phyloP scores from a whole-genome alignment of 1,140 invertebrate genomes.

The Zaprionus inermis region DNA sequence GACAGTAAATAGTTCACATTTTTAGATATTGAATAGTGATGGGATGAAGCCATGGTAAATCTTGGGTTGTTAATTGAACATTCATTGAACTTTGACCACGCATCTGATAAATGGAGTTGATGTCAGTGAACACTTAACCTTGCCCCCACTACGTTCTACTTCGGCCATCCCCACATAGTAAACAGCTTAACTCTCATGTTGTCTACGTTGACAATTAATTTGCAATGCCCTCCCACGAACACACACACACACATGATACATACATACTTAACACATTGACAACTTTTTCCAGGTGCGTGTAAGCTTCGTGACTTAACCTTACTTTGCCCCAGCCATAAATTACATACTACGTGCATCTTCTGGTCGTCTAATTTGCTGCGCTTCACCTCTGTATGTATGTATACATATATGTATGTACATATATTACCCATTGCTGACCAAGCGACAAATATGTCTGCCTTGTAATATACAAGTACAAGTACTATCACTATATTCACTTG shows the following conservation, averaged over 20 bases:
- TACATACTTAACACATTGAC: slow-evolving; percentile 24
- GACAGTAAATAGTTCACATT: too few relatives aligned
- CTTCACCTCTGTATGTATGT: not conserved
- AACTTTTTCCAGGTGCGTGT: slow-evolving; percentile 26
- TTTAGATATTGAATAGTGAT: not conserved
- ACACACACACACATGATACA: slow-evolving; percentile 7
- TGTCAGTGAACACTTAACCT: slow-evolving; percentile 59
- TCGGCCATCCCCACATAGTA: not conserved
- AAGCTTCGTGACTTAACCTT: slow-evolving; percentile 24
- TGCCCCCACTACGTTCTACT: not conserved
- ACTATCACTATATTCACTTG: slow-evolving; percentile 39
- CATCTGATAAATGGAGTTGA: slow-evolving; percentile 58
- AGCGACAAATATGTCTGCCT: slow-evolving; percentile 73
- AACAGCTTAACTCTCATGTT: slow-evolving; percentile 33
- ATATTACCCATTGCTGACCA: slow-evolving; percentile 59
- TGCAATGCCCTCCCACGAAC: slow-evolving; percentile 33
- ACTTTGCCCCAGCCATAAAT: slow-evolving; percentile 53
- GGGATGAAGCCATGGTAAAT: not conserved
- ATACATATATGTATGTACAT: slow-evolving; percentile 2
- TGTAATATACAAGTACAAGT: slow-evolving; percentile 48
- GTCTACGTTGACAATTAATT: slow-evolving; percentile 73
- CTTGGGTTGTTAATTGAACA: slow-evolving; percentile 10
- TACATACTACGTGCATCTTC: slow-evolving; percentile 48
- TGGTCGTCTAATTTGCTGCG: slow-evolving; percentile 58
- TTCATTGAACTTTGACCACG: slow-evolving; percentile 46